These are phyloP conservation scores for Papilio aristodemus DNA, from an alignment of 1,140 invertebrate genomes.

Conservation along the genomic window DNA sequence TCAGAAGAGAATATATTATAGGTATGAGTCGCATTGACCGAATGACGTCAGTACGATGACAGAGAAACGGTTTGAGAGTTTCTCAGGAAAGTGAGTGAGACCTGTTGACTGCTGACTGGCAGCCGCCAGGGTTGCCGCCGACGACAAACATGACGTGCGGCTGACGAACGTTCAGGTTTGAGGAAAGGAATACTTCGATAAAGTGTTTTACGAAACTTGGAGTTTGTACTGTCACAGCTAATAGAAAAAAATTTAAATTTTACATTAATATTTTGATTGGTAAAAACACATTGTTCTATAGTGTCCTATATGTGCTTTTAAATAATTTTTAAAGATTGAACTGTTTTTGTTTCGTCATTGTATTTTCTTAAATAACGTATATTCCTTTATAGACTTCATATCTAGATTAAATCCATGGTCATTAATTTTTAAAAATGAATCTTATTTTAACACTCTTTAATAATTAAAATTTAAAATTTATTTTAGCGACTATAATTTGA, in stretches of 20 bases:
- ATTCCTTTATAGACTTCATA: too few species aligned
- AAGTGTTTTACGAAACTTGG: background rate
- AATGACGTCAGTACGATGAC: background rate
- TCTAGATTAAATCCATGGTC: too few species aligned
- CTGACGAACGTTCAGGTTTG: background rate
- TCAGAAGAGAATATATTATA: background rate
- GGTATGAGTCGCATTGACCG: background rate
- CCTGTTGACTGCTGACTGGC: background rate
- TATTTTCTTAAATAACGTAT: too few species aligned
- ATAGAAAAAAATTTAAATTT: background rate
- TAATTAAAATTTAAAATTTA: too few species aligned
- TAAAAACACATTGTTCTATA: background rate
- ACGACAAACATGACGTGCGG: background rate
- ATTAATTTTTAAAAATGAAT: too few species aligned
- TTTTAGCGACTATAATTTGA: too few species aligned
- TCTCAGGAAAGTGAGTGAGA: background rate
- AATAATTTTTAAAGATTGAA: too few species aligned
- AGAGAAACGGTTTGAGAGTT: conserved; percentile 1
- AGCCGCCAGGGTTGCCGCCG: background rate
- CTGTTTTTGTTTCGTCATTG: too few species aligned
- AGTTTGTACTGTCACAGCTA: background rate
- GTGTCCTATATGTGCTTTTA: too few species aligned
- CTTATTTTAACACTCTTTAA: too few species aligned
- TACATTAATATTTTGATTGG: background rate
- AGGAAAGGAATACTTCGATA: too few species aligned